Conservation (phyloP, 2,888 invertebrate genomes). For the Bellardia pandia region DNA sequence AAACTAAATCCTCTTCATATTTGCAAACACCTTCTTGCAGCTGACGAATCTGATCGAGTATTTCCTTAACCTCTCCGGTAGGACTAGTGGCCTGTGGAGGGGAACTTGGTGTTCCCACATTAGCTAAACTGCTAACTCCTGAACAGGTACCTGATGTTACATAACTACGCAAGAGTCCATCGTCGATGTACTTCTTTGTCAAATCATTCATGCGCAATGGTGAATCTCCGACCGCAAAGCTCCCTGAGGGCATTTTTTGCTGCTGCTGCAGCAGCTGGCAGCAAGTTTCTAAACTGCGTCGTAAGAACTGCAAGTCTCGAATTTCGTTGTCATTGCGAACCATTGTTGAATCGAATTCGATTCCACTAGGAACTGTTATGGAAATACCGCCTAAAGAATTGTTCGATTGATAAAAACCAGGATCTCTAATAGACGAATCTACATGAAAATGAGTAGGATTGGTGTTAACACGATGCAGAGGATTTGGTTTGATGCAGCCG, state of each 20-base stretch:
- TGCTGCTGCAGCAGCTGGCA: slow-evolving; percentile 81
- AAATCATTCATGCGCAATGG: slow-evolving; percentile 75
- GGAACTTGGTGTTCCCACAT: slow-evolving; percentile 88
- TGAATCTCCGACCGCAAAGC: slow-evolving; percentile 74
- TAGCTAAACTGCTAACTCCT: slow-evolving; percentile 89
- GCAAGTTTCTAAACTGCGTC: slow-evolving; percentile 82
- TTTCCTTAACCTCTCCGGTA: slow-evolving; percentile 89
- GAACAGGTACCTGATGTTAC: slow-evolving; percentile 86
- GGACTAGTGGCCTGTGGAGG: slow-evolving; percentile 94
- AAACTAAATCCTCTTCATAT: slow-evolving; percentile 81
- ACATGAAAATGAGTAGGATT: slow-evolving; percentile 76
- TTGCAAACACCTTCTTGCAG: slow-evolving; percentile 84
- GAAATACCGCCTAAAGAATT: slow-evolving; percentile 80
- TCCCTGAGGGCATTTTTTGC: slow-evolving; percentile 75
- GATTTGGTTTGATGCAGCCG: slow-evolving; percentile 79
- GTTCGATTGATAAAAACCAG: slow-evolving; percentile 79
- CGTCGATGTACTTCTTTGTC: slow-evolving; percentile 78
- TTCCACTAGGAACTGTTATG: slow-evolving; percentile 79
- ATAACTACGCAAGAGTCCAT: slow-evolving; percentile 80
- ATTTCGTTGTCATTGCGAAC: slow-evolving; percentile 75
- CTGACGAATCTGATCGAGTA: slow-evolving; percentile 90
- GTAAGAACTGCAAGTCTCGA: slow-evolving; percentile 78
- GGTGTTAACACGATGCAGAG: slow-evolving; percentile 78
- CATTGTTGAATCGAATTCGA: slow-evolving; percentile 72
- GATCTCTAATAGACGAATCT: slow-evolving; percentile 67